Evolutionary conservation across 30 jellyfish, hydroid and myxozoan species (phyloP).

Genomic region (Cassiopea andromeda): DNA sequence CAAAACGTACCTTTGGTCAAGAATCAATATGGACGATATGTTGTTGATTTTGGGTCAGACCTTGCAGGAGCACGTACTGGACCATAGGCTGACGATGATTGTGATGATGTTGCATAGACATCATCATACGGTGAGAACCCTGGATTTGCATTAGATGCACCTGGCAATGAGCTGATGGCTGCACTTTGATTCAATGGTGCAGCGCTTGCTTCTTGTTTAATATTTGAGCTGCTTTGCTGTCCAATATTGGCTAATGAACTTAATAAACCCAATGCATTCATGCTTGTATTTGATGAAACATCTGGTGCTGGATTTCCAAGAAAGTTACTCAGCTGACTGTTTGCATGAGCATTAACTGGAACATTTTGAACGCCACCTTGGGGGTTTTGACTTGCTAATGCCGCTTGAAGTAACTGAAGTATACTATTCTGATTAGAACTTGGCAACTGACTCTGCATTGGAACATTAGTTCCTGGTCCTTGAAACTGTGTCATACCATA

Average conservation of each 20-base stretch:
- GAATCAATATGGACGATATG: conserved; percentile 51
- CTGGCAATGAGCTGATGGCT: conserved; percentile 13
- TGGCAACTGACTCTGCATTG: conserved; percentile 19
- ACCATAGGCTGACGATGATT: conserved; percentile 52
- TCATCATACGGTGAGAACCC: conserved; percentile 53
- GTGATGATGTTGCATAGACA: conserved; percentile 33
- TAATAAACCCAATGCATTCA: conserved; percentile 29
- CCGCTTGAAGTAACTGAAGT: conserved; percentile 56
- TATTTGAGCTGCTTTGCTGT: conserved; percentile 15
- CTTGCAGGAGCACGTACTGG: conserved; percentile 62
- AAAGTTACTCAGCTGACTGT: conserved; percentile 16
- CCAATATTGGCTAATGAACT: conserved; percentile 29
- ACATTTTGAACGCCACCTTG: conserved; percentile 11
- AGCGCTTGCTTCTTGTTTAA: neutral
- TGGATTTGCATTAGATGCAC: neutral
- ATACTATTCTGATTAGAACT: conserved; percentile 22
- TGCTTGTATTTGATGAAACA: conserved; percentile 2
- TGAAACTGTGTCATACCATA: conserved; percentile 19
- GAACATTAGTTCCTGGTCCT: neutral
- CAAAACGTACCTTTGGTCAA: neutral
- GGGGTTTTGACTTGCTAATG: conserved; percentile 33
- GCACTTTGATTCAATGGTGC: conserved; percentile 2
- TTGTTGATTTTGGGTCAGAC: conserved; percentile 38
- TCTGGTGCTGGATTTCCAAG: conserved; percentile 24
- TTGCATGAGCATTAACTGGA: neutral